A percentile compares a stretch with the other conserved stretches of the same genome.
These are phyloP conservation scores for Gambusia affinis DNA, from an alignment of 2,113 vertebrate genomes.

Conservation along the genomic window DNA sequence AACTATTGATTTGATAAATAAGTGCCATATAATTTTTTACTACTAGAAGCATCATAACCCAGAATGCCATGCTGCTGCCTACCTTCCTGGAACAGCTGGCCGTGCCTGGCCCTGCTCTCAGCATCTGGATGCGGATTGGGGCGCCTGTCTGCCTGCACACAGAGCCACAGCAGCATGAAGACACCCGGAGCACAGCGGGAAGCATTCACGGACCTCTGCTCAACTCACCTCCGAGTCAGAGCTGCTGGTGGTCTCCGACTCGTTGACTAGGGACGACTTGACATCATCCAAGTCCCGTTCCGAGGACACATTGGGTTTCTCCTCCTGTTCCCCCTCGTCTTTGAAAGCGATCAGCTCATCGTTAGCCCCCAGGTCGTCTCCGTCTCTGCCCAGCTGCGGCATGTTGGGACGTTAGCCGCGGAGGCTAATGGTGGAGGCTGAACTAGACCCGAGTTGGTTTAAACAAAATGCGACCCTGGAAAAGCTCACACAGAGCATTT, in stretches of 20 bases:
- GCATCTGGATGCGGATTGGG: conserved; percentile 72
- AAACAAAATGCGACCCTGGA: conserved; percentile 1
- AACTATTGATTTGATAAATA: too few species aligned
- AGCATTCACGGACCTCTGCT: neutral
- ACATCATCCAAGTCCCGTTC: conserved; percentile 90
- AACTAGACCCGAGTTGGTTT: conserved; percentile 13
- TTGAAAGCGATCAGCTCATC: conserved; percentile 92
- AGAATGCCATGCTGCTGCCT: conserved; percentile 7
- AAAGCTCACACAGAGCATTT: neutral
- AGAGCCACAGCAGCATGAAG: conserved; percentile 4
- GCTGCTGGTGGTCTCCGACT: conserved; percentile 89
- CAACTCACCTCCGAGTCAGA: conserved; percentile 82
- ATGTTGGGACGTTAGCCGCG: conserved; percentile 70
- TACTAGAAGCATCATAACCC: too few species aligned
- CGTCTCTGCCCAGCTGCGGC: conserved; percentile 83
- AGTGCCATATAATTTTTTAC: too few species aligned
- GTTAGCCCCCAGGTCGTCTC: conserved; percentile 89
- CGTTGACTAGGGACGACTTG: conserved; percentile 91
- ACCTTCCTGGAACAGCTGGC: conserved; percentile 87
- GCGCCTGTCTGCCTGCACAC: conserved; percentile 83
- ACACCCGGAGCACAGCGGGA: neutral
- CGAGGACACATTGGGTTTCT: conserved; percentile 85
- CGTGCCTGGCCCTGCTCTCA: conserved; percentile 82
- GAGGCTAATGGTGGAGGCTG: conserved; percentile 27
- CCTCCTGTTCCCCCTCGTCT: conserved; percentile 91